Base-by-base conservation (phyloP, 1,140 invertebrate genomes). In the Drosophila oshimai region DNA sequence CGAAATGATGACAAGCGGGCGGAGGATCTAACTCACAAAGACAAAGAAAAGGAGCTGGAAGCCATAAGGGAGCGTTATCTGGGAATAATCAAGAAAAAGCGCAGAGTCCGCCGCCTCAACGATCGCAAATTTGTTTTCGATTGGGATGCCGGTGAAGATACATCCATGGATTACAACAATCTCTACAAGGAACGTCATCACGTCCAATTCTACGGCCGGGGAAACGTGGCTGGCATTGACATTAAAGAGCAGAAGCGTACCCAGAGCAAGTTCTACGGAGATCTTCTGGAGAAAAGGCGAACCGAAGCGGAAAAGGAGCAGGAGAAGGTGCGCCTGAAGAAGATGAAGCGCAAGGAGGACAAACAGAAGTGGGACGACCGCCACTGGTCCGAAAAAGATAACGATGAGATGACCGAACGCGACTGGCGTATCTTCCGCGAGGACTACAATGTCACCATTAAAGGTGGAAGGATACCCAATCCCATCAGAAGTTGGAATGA, bases 341-440 rank as follows among this genome's bases (percentile, higher is more conserved):
- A 98, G 92, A 95, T 98, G 1, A 97, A 98, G 81, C 95, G 96
- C 80, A 98, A 97, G 91, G 98, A 99, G 92, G 98, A 99, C 65
- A 99, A 99, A 92, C 98, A 99, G 90, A 97, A 98, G 89, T 99
- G 97, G 96, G 99, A 99, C 92, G 98, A 99, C 90, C 94, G 99
- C 18, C 99, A 99, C 92, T 99, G 99, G 99, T 96, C 96, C 12
- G 98, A 99, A 78, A 99, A 99, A 92, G 94, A 94, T 7, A 89
- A 96, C 0, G 94, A 95, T 45, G 98, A 99, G 92, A 99, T 99
- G 99, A 98, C 96, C 6, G 98, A 99, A 90, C 93, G 99, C 89
- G 99, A 99, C 93, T 99, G 99, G 99, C 94, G 99, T 90, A 99
- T 99, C 80, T 99, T 99, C 89, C 94, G 98, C 65, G 99, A 99